phyloP scores from a whole-genome alignment of 2,888 invertebrate species.

The Cheilosia pagana region DNA sequence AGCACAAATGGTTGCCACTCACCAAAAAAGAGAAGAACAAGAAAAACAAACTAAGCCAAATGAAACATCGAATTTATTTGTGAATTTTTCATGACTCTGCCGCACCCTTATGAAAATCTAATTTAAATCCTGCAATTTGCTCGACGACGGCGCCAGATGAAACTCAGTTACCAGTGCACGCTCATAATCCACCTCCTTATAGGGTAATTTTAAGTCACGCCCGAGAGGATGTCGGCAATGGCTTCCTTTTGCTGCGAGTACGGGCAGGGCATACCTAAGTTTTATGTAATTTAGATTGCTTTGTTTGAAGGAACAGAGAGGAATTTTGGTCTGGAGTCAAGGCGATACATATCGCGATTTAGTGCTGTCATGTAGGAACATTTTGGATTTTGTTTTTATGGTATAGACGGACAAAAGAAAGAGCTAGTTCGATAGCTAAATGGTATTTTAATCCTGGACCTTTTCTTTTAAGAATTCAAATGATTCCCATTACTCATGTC shows the following conservation, averaged over 20 bases:
- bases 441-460: too few species aligned
- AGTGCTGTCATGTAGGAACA: too few species aligned
- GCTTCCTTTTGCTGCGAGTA: neutral
- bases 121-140: slow-evolving; percentile 60
- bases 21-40: neutral
- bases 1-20: slow-evolving; percentile 33
- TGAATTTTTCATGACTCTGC: slow-evolving; percentile 44
- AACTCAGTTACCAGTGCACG: slow-evolving; percentile 27
- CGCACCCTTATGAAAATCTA: slow-evolving; percentile 58
- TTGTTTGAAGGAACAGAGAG: neutral
- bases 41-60: slow-evolving; percentile 9
- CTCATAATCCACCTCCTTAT: neutral
- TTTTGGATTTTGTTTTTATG: too few species aligned
- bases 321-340: neutral
- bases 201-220: slow-evolving; percentile 17
- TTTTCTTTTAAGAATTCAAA: too few species aligned
- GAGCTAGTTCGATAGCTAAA: too few species aligned
- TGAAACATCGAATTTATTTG: slow-evolving; percentile 63
- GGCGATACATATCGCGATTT: neutral
- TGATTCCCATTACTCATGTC: too few species aligned
- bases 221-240: neutral
- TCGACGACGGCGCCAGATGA: slow-evolving; percentile 37
- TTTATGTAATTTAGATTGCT: slow-evolving; percentile 5
- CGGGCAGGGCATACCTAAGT: neutral
- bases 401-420: too few species aligned